These are phyloP conservation scores for Orius insidiosus DNA, from an alignment of 1,140 invertebrate species.

Conservation along the genomic window DNA sequence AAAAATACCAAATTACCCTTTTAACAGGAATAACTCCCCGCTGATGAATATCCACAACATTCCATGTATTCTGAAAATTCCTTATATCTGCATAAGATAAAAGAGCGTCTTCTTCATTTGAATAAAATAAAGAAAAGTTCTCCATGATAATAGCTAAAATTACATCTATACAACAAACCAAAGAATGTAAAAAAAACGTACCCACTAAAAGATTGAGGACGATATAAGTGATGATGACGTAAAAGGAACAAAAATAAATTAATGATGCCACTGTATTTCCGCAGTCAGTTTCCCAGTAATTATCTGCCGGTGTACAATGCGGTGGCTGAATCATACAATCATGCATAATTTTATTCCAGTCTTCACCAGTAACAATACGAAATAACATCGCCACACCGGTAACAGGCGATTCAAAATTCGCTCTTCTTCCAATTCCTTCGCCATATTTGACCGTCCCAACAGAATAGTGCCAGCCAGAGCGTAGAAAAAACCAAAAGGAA, in stretches of 20 bases:
- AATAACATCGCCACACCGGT: constrained; percentile 96
- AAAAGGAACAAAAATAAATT: constrained; percentile 98
- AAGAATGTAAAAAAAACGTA: constrained; percentile 33
- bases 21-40: constrained; percentile 87
- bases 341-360: constrained; percentile 99
- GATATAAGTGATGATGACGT: constrained; percentile 99
- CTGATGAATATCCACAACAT: constrained; percentile 95
- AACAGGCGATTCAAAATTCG: constrained; percentile 93
- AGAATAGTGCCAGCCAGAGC: constrained; percentile 94
- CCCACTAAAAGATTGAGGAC: constrained; percentile 96
- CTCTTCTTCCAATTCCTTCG: constrained; percentile 85
- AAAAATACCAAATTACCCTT: constrained; percentile 33
- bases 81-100: constrained; percentile 89
- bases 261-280: constrained; percentile 91
- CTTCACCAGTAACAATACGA: constrained; percentile 97
- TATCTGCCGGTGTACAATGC: constrained; percentile 81
- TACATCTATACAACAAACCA: not conserved
- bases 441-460: constrained; percentile 99
- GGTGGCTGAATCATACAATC: constrained; percentile 97
- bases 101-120: constrained; percentile 99
- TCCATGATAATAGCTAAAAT: constrained; percentile 98
- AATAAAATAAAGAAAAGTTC: constrained; percentile 99
- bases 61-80: constrained; percentile 99
- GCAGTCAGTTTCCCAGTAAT: constrained; percentile 99
- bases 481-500: constrained; percentile 95